Conservation (phyloP, 2,797 vertebrate species). For the Brotula barbata region DNA sequence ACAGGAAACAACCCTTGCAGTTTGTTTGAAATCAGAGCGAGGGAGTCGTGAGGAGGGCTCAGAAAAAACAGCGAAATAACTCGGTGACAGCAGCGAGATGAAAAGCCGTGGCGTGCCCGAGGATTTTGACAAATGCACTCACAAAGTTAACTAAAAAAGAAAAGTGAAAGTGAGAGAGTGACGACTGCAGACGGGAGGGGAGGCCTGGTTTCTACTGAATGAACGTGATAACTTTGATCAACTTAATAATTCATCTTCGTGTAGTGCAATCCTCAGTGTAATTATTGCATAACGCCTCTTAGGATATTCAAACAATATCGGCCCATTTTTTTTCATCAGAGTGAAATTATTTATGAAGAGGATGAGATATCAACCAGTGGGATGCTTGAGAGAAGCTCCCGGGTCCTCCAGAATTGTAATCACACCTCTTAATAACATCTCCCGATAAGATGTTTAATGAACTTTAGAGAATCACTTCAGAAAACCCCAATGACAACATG, state of each 20-base stretch:
- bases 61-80: conserved; percentile 61
- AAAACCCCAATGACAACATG: conserved; percentile 44
- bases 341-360: conserved; percentile 71
- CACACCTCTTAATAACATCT: conserved; percentile 66
- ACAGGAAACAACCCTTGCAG: conserved; percentile 39
- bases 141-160: conserved; percentile 32
- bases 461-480: conserved; percentile 55
- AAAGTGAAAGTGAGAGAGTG: no score
- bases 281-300: conserved; percentile 62
- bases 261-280: conserved; percentile 42
- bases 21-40: conserved; percentile 42
- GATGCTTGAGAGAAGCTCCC: conserved; percentile 51
- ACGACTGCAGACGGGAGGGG: no score
- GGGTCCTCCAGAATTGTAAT: conserved; percentile 66
- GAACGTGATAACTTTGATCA: conserved; percentile 40
- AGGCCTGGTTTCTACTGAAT: not conserved
- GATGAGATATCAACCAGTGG: conserved; percentile 60
- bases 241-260: conserved; percentile 44
- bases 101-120: no score
- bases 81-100: conserved; percentile 51
- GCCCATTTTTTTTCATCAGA: conserved; percentile 29
- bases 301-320: conserved; percentile 55
- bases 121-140: no score
- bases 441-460: conserved; percentile 71
- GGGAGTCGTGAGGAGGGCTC: conserved; percentile 23